A percentile compares a stretch with the other conserved stretches of the same genome.
These are phyloP conservation scores for Callionymus lyra DNA, from an alignment of 2,113 vertebrate genomes.

Conservation along the genomic window DNA sequence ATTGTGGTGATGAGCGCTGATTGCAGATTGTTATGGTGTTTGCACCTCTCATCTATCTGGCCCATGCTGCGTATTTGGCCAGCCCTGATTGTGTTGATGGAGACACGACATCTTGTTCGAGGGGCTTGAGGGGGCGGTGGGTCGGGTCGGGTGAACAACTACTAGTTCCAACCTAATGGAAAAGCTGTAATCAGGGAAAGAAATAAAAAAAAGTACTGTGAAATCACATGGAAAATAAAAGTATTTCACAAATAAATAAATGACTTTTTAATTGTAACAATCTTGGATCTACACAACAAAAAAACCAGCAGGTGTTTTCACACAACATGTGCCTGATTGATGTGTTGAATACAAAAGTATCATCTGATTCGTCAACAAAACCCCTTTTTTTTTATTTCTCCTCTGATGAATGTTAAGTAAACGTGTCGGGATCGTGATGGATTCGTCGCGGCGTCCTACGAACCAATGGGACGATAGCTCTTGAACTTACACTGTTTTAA, in stretches of 20 bases:
- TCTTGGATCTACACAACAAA: too few relatives aligned
- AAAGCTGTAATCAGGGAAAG: slow-evolving; percentile 62
- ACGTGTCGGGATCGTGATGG: too few relatives aligned
- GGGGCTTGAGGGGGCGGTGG: background rate
- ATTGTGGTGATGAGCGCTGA: slow-evolving; percentile 71
- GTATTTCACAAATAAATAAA: too few relatives aligned
- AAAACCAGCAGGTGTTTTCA: too few relatives aligned
- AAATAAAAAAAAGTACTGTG: slow-evolving; percentile 10
- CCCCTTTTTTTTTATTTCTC: too few relatives aligned
- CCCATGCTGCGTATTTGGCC: slow-evolving; percentile 71
- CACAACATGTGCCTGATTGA: too few relatives aligned
- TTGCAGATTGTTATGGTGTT: slow-evolving; percentile 77
- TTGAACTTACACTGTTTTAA: slow-evolving; percentile 62
- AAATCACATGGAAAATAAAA: too few relatives aligned
- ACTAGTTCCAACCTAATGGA: slow-evolving; percentile 59
- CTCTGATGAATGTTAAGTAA: too few relatives aligned
- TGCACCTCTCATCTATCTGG: slow-evolving; percentile 63
- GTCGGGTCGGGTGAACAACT: slow-evolving; percentile 48
- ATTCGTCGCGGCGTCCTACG: too few relatives aligned
- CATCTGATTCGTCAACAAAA: slow-evolving; percentile 1
- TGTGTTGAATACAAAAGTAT: too few relatives aligned
- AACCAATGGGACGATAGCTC: background rate
- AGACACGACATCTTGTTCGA: slow-evolving; percentile 50
- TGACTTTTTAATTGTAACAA: too few relatives aligned
- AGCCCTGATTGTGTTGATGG: slow-evolving; percentile 73